Percentiles rank a stretch among this genome's conserved stretches.
phyloP scores from a whole-genome alignment of 2,888 invertebrate genomes.

The Drosophila ustulata region DNA sequence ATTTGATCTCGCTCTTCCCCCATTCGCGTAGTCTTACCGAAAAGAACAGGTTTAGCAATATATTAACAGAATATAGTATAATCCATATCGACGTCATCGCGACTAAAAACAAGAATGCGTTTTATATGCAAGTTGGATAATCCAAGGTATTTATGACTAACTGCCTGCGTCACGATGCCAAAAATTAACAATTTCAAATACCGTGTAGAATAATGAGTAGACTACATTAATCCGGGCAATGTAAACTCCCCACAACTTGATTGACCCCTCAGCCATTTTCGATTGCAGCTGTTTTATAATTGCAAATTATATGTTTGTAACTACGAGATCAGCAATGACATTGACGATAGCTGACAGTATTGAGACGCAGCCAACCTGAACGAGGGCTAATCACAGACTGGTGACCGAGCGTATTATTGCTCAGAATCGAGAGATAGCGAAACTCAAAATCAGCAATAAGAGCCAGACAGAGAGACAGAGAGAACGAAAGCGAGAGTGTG shows the following conservation, averaged over 20 bases:
- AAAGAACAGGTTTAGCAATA: background rate
- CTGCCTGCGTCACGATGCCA: background rate
- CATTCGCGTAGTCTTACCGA: background rate
- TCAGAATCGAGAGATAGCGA: background rate
- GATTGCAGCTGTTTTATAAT: background rate
- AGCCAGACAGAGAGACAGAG: background rate
- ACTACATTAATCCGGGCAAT: background rate
- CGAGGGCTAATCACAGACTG: conserved; percentile 13
- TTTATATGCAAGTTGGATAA: background rate
- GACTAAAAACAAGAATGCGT: background rate
- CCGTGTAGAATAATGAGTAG: conserved; percentile 1
- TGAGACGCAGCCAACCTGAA: background rate
- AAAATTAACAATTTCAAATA: background rate
- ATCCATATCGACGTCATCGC: background rate
- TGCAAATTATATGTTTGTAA: background rate
- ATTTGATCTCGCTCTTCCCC: background rate
- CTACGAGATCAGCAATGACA: background rate
- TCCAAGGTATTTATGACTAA: background rate
- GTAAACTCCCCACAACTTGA: background rate
- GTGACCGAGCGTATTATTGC: background rate
- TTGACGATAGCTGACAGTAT: background rate
- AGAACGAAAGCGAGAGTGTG: background rate
- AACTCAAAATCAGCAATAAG: background rate
- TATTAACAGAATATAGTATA: background rate
- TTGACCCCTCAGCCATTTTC: background rate